These are phyloP conservation scores for Apostichopus parvimensis DNA, from an alignment of 35 echinoderm and acorn worm species.

Conservation along the genomic window DNA sequence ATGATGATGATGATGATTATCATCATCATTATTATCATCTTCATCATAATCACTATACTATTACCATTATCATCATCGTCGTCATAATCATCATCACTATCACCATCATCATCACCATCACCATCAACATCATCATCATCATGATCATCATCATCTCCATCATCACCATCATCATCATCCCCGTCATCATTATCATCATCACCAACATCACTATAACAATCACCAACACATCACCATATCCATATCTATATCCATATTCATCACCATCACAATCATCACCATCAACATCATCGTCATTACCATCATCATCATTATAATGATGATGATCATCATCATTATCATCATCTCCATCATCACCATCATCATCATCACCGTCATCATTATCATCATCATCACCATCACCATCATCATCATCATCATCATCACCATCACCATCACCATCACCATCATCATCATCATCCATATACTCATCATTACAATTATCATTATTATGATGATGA, in stretches of 20 bases:
- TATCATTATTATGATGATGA: not conserved
- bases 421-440: not conserved
- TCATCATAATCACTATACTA: not conserved
- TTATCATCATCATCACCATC: not conserved
- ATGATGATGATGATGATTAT: too few relatives aligned
- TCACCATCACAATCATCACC: not conserved
- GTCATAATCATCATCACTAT: conserved; percentile 2
- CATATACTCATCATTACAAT: not conserved
- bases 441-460: not conserved
- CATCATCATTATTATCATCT: not conserved
- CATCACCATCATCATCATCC: not conserved
- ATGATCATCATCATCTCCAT: not conserved
- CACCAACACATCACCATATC: not conserved
- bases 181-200: not conserved
- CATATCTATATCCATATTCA: too few relatives aligned
- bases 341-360: not conserved
- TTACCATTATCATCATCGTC: conserved; percentile 8
- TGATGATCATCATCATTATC: not conserved
- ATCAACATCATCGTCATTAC: not conserved
- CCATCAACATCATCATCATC: not conserved
- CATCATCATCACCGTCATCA: not conserved
- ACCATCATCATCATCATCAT: conserved; percentile 21
- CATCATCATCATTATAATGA: not conserved
- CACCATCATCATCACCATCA: not conserved
- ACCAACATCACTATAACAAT: not conserved